Percentiles rank a stretch among this genome's conserved stretches.
These are phyloP conservation scores for Drosophila teissieri DNA, from an alignment of 1,140 invertebrate genomes.

Conservation along the genomic window DNA sequence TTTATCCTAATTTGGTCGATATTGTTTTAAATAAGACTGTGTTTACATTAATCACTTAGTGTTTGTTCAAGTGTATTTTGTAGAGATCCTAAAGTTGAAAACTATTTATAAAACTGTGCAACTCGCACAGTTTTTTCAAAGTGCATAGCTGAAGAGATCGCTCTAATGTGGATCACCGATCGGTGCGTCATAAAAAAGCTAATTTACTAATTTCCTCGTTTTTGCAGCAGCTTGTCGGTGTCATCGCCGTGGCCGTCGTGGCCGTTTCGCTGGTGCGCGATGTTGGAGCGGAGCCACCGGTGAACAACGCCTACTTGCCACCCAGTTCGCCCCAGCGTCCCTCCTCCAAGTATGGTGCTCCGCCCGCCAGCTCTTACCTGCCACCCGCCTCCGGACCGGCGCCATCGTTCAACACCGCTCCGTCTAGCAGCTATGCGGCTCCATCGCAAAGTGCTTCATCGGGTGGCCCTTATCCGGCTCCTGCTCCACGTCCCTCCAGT, in stretches of 20 bases:
- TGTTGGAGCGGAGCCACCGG: conserved; percentile 67
- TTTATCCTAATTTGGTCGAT: no score
- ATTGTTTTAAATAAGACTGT: no score
- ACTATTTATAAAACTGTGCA: neutral
- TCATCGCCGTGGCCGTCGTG: conserved; percentile 54
- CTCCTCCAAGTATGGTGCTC: conserved; percentile 64
- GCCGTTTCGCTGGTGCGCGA: conserved; percentile 27
- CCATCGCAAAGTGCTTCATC: conserved; percentile 56
- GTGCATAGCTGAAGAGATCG: neutral
- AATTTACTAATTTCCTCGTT: conserved; percentile 78
- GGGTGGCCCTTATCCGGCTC: conserved; percentile 77
- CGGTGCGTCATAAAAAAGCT: conserved; percentile 59
- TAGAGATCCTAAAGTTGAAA: neutral
- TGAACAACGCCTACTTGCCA: conserved; percentile 68
- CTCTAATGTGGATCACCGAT: conserved; percentile 26
- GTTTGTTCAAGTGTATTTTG: no score
- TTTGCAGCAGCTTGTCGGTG: conserved; percentile 66
- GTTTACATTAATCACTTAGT: no score
- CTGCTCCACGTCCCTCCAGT: conserved; percentile 83
- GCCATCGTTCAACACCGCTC: conserved; percentile 75
- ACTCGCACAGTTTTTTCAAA: neutral
- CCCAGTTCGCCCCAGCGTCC: conserved; percentile 49
- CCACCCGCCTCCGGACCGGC: conserved; percentile 82
- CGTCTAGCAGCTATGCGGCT: conserved; percentile 85
- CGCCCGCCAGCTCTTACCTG: conserved; percentile 73